Evolutionary conservation across 2,888 invertebrate genomes (phyloP).

Genomic region (Euzetes globulus): DNA sequence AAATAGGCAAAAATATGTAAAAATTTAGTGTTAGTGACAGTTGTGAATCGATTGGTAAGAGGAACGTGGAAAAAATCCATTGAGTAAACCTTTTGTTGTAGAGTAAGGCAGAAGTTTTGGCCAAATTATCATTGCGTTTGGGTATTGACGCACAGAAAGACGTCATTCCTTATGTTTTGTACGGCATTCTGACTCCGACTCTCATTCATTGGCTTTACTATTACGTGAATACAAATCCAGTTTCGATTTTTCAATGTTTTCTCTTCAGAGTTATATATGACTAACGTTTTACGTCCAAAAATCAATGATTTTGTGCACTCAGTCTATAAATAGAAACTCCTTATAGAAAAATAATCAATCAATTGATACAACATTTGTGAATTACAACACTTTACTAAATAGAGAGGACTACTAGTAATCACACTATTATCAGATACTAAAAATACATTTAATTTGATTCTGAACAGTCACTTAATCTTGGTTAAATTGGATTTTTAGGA

Average conservation of each 20-base stretch:
- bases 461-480: not conserved
- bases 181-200: not conserved
- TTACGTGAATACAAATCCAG: conserved; percentile 25
- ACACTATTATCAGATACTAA: not conserved
- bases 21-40: not conserved
- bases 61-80: not conserved
- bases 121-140: conserved; percentile 5
- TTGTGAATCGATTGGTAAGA: not conserved
- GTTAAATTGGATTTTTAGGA: conserved; percentile 4
- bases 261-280: not conserved
- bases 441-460: not conserved
- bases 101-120: not conserved
- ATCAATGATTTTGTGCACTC: conserved; percentile 6
- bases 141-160: conserved; percentile 15
- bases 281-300: not conserved
- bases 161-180: conserved; percentile 17
- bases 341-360: not conserved
- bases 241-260: not conserved
- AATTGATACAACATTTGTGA: not conserved
- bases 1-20: too few relatives aligned
- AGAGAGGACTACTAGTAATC: not conserved
- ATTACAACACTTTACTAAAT: not conserved
- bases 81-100: not conserved
- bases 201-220: not conserved
- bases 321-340: conserved; percentile 6